Evolutionary conservation across 2,888 invertebrate genomes (phyloP), one percentile per base, ranked within the genome.

Genomic region (Steinernema hermaphroditum): DNA sequence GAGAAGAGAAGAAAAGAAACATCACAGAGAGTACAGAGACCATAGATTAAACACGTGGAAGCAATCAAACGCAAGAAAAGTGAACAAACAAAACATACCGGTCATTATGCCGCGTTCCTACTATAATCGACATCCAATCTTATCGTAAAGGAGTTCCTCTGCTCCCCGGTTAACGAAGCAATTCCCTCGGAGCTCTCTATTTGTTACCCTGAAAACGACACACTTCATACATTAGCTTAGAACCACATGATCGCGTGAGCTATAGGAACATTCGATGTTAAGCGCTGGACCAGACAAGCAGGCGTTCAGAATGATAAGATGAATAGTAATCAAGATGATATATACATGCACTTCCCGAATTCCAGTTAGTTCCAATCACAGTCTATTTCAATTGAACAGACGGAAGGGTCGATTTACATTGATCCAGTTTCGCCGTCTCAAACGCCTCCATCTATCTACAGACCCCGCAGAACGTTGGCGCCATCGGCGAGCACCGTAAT

Each of bases 21-120:
- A 62, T 8, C 29, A 29, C 16, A 62, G 62, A 16, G 27, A 62
- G 62, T 62, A 32, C 62, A 27, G 14, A 29, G 62, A 32, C 62
- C 62, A 62, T n/a, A 32, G 62, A 62, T 62, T 19, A 62, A 62
- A 62, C 62, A 62, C 62, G 62, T 62, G 62, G 62, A 62, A 32
- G 62, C 22, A 16, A 27, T 29, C 32, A 62, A 6, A 16, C 32
- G 32, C 6, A 16, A 46, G 4, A 46, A n/a, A 16, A 12, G 32
- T 32, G 16, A 9, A 14, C 62, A 4, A 12, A 9, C 16, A 32
- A 27, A 62, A 62, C 62, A 14, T 62, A 34, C 62, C 62, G 1
- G 1, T 62, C 32, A 12, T 62, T n/a, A 27, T 62, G 29, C 62
- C 12, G 62, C 2, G 62, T 32, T 62, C 27, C 62, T 12, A 62